Evolutionary conservation across 2,797 vertebrate species (phyloP), one percentile per base, ranked within the genome.

Genomic region (Ctenochaetus hawaiiensis): DNA sequence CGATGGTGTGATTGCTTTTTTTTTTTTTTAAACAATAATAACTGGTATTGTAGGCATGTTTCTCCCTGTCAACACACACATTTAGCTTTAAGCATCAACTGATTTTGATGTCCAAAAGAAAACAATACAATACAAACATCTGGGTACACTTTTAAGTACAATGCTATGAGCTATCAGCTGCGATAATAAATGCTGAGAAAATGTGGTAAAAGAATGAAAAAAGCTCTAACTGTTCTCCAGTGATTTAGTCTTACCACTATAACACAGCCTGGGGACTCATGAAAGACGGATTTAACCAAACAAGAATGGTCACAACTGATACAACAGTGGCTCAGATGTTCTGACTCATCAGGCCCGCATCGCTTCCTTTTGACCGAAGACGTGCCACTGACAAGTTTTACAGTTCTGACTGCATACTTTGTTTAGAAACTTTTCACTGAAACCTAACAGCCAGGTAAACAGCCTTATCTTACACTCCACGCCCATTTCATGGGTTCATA

Each of bases 161-260:
- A 77, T 30, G 51, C 39, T 23, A 16, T 65, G 77, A 82, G n/a
- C 65, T 64, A 53, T 20, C 58, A 68, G 67, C 17, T 47, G 58
- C 56, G 61, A 78, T 12, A 73, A 77, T 66, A 52, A 73, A 47
- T 76, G 67, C 67, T 77, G 79, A 71, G 73, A 73, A 76, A 70
- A 60, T 75, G 51, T 52, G 37, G 49, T 71, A 61, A 70, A 72
- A 49, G 60, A 70, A 67, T 59, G 62, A 59, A 59, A 62, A 61
- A 72, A 57, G 56, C 66, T 67, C 45, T 30, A 75, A 78, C 64
- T 54, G 47, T 23, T 41, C 77, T 75, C 49, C 20, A 56, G 62
- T 51, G 72, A 67, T 69, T 80, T 63, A 57, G 43, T 56, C 34
- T 61, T 67, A 47, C 51, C 54, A 52, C 71, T 53, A 61, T 23